Conservation (phyloP, 1,140 invertebrate species). For the Cataglyphis hispanica region DNA sequence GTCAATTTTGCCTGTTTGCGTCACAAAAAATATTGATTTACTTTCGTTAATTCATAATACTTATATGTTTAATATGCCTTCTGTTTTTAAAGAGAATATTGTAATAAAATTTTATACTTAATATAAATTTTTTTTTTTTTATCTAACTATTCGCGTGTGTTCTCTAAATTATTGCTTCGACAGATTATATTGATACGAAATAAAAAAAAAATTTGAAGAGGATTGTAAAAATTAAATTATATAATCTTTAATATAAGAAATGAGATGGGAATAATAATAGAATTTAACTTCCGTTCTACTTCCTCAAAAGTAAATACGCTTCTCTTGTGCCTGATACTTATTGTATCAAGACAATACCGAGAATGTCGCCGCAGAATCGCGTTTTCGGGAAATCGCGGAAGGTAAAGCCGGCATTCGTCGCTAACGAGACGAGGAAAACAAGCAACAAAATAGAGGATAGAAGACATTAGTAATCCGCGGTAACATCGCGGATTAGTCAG, state of each 20-base stretch:
- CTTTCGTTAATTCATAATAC: conserved; percentile 22
- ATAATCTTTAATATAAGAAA: neutral
- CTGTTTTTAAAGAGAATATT: neutral
- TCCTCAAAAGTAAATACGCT: conserved; percentile 2
- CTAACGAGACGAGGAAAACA: conserved; percentile 26
- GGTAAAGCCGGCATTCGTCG: neutral
- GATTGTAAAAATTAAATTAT: neutral
- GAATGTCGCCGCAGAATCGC: conserved; percentile 21
- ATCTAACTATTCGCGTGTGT: neutral
- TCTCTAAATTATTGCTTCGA: neutral
- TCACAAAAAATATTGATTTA: conserved; percentile 46
- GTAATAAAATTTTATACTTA: neutral
- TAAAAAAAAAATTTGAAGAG: neutral
- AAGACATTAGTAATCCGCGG: conserved; percentile 48
- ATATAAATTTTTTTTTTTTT: neutral
- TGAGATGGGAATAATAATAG: neutral
- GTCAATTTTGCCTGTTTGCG: conserved; percentile 45
- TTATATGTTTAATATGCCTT: neutral
- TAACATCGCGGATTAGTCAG: conserved; percentile 33
- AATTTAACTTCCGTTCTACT: neutral
- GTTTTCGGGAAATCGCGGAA: conserved; percentile 22
- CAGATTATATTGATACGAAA: neutral
- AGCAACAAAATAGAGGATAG: conserved; percentile 29
- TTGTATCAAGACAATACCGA: conserved; percentile 25
- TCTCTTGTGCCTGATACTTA: conserved; percentile 26